Evolutionary conservation across 2,888 invertebrate species (phyloP).

Genomic region (Trachelus tabidus): DNA sequence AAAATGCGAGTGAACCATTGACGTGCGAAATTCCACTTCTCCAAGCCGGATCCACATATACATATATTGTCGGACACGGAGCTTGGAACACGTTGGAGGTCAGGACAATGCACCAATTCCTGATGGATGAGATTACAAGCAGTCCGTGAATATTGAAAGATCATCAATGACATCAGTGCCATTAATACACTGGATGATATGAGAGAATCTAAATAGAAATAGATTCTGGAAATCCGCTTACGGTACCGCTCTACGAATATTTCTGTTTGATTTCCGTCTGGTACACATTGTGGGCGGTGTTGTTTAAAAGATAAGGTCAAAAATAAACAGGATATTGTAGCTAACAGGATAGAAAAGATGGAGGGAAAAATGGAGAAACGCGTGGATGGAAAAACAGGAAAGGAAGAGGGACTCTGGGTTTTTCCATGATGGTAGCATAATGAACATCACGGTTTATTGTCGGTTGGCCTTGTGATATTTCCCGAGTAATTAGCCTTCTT

Average conservation of each 20-base stretch:
- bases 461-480: background rate
- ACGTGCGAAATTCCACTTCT: conserved; percentile 4
- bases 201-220: background rate
- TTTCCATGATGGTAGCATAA: background rate
- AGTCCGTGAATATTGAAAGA: background rate
- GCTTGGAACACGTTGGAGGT: background rate
- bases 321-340: background rate
- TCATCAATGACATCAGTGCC: background rate
- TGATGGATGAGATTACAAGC: background rate
- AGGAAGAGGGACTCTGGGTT: background rate
- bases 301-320: background rate
- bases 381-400: background rate
- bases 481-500: background rate
- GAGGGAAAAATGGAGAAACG: background rate
- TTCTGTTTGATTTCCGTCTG: background rate
- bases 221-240: background rate
- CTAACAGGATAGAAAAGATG: background rate
- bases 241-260: background rate
- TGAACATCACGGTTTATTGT: background rate
- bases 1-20: conserved; percentile 3
- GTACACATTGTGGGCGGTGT: background rate
- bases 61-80: background rate
- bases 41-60: background rate
- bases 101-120: background rate
- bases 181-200: background rate